phyloP scores from a whole-genome alignment of 2,888 invertebrate species.

The Eurytoma californica region DNA sequence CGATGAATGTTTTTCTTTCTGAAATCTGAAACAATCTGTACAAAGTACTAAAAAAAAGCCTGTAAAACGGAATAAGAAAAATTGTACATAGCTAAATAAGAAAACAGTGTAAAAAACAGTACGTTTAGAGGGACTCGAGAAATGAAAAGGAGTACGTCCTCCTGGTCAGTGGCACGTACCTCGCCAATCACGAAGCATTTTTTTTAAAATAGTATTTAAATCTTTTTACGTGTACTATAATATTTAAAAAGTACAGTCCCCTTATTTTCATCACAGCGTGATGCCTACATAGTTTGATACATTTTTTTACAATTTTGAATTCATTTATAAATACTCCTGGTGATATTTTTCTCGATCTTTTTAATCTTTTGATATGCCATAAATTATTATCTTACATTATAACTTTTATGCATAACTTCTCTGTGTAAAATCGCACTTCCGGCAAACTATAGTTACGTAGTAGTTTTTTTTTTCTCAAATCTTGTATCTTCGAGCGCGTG shows the following conservation, averaged over 20 bases:
- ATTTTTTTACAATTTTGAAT: conserved; percentile 15
- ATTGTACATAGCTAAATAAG: conserved; percentile 46
- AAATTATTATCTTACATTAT: conserved; percentile 3
- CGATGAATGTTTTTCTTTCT: conserved; percentile 26
- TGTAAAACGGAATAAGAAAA: conserved; percentile 16
- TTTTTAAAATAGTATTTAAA: conserved; percentile 11
- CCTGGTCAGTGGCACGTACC: conserved; percentile 61
- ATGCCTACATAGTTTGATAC: conserved; percentile 21
- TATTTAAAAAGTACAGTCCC: conserved; percentile 36
- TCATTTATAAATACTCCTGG: conserved; percentile 22
- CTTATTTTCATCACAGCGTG: conserved; percentile 21
- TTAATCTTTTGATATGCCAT: conserved; percentile 10
- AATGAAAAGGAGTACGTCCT: conserved; percentile 19
- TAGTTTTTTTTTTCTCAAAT: conserved; percentile 11
- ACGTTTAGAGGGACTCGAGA: conserved; percentile 23
- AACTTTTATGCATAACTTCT: conserved; percentile 24
- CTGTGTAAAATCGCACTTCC: conserved; percentile 57
- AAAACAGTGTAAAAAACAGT: conserved; percentile 40
- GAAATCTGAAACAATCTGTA: conserved; percentile 46
- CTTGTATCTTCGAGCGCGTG: conserved; percentile 21
- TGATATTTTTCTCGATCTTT: conserved; percentile 44
- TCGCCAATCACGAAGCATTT: conserved; percentile 56
- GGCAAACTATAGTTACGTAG: conserved; percentile 38
- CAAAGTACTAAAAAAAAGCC: background rate
- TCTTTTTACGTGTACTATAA: conserved; percentile 24